phyloP scores from a whole-genome alignment of 2,113 vertebrate genomes.

The Desmodus rotundus region DNA sequence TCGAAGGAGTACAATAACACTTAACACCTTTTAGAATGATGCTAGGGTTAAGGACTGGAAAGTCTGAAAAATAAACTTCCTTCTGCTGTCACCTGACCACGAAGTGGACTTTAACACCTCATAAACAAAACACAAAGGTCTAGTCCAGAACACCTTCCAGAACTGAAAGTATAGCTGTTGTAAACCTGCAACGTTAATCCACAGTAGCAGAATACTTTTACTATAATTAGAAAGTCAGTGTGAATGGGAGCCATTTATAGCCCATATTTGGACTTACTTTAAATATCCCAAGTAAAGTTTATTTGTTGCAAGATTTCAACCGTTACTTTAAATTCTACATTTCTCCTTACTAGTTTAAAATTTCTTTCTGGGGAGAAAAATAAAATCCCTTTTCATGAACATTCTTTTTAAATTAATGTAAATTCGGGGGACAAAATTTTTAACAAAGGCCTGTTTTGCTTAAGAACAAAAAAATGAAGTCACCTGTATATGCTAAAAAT shows the following conservation, averaged over 20 bases:
- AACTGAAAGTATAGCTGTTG: constrained; percentile 12
- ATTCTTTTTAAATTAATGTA: neutral
- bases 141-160: neutral
- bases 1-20: neutral
- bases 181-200: neutral
- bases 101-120: constrained; percentile 3
- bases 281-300: neutral
- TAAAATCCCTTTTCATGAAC: neutral
- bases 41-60: neutral
- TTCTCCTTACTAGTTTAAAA: neutral
- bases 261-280: neutral
- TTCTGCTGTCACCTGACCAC: neutral
- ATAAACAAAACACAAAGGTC: constrained; percentile 35
- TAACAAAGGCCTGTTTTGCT: neutral
- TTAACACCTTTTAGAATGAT: constrained; percentile 3
- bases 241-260: neutral
- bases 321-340: neutral
- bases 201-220: neutral
- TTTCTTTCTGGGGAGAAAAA: neutral
- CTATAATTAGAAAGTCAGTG: constrained; percentile 45
- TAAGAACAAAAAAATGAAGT: neutral
- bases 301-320: constrained; percentile 18
- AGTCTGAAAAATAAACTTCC: constrained; percentile 28
- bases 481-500: neutral
- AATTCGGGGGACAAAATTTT: neutral